Percentiles rank a stretch among this genome's conserved stretches.
These are phyloP conservation scores for Falco columbarius DNA, from an alignment of 2,797 vertebrate genomes.

Conservation along the genomic window DNA sequence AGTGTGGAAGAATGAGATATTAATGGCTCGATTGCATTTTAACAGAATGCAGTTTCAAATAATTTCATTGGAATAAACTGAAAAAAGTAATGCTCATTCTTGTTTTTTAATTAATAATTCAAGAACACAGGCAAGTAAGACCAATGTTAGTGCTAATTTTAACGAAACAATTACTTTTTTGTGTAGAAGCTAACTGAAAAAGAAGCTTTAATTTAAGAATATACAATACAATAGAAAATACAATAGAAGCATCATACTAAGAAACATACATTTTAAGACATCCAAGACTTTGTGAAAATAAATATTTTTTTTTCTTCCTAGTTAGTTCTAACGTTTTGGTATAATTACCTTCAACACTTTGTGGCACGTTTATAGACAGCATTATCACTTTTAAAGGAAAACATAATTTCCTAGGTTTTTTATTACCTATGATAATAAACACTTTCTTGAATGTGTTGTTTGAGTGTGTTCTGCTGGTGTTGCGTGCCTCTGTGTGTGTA, in stretches of 20 bases:
- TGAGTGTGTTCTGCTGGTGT: slow-evolving; percentile 8
- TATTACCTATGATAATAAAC: slow-evolving; percentile 50
- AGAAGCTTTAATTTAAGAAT: not conserved
- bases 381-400: slow-evolving; percentile 56
- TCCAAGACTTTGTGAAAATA: not conserved
- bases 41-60: not conserved
- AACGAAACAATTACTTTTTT: not conserved
- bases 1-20: not conserved
- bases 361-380: slow-evolving; percentile 31
- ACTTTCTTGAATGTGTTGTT: slow-evolving; percentile 13
- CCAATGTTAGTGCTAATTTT: not conserved
- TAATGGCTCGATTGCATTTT: not conserved
- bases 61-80: not conserved
- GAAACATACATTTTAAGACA: not conserved
- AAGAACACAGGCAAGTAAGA: not conserved
- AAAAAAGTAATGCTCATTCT: not conserved
- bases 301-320: not conserved
- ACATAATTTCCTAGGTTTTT: slow-evolving; percentile 36
- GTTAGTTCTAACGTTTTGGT: not conserved
- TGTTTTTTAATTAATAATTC: not conserved
- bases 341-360: not conserved
- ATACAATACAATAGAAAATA: not conserved
- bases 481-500: not conserved
- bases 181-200: not conserved
- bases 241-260: not conserved